Evolutionary conservation across 2,113 vertebrate genomes (phyloP).

Genomic region (Embiotoca jacksoni): DNA sequence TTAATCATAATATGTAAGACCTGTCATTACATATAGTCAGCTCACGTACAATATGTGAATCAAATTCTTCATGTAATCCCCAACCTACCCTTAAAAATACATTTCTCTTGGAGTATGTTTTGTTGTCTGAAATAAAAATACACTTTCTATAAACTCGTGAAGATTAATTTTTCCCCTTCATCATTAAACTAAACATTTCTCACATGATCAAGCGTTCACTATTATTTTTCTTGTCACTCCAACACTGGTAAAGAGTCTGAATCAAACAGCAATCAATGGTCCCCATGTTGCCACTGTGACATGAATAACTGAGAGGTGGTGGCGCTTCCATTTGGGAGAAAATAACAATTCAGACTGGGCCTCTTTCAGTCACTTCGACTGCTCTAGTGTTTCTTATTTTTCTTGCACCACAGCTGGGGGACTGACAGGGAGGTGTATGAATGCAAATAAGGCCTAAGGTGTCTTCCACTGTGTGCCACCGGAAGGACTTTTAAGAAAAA

Average conservation of each 20-base stretch:
- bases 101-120: too few relatives aligned
- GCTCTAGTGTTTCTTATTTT: conserved; percentile 67
- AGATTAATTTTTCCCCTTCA: too few relatives aligned
- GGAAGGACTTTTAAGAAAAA: not conserved
- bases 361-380: conserved; percentile 63
- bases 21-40: not conserved
- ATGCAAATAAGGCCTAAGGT: conserved; percentile 47
- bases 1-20: not conserved
- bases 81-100: too few relatives aligned
- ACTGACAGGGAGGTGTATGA: conserved; percentile 37
- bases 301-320: conserved; percentile 20
- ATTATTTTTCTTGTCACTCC: not conserved
- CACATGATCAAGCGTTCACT: too few relatives aligned
- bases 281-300: conserved; percentile 12
- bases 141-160: too few relatives aligned
- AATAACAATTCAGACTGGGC: conserved; percentile 72
- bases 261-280: conserved; percentile 4
- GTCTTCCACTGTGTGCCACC: conserved; percentile 6
- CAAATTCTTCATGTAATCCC: not conserved
- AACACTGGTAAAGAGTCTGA: not conserved
- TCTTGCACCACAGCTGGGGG: conserved; percentile 59
- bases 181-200: too few relatives aligned
- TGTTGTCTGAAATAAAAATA: not conserved
- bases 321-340: conserved; percentile 58
- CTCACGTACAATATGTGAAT: not conserved